Evolutionary conservation across 2,888 invertebrate species (phyloP).

Genomic region (Lordiphosa andalusiaca): DNA sequence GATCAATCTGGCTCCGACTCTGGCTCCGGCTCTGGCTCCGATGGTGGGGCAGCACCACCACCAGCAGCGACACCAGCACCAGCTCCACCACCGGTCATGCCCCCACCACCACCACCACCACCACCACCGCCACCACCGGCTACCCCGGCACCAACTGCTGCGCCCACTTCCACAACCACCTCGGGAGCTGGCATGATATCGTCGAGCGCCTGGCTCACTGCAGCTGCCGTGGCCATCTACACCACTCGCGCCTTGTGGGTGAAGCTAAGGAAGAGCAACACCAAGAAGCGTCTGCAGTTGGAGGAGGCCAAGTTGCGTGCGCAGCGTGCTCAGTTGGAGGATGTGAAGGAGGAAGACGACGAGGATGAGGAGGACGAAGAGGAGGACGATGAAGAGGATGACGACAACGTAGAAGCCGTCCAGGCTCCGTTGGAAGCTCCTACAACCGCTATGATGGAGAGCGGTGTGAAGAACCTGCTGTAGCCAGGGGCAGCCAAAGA

Average conservation of each 20-base stretch:
- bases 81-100: too few species aligned
- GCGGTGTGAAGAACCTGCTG: too few species aligned
- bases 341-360: neutral
- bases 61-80: too few species aligned
- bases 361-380: neutral
- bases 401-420: neutral
- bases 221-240: conserved; percentile 36
- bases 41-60: too few species aligned
- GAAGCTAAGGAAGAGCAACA: conserved; percentile 20
- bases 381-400: neutral
- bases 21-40: too few species aligned
- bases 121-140: neutral
- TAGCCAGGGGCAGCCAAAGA: too few species aligned
- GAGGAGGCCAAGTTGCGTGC: too few species aligned
- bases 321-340: neutral
- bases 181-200: conserved; percentile 17
- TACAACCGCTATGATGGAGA: too few species aligned
- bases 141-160: neutral
- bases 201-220: conserved; percentile 30
- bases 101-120: too few species aligned
- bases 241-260: conserved; percentile 36
- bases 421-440: neutral
- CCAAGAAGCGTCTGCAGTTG: neutral
- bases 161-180: conserved; percentile 20
- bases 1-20: neutral